A percentile compares a stretch with the other conserved stretches of the same genome.
Conservation (phyloP, 2,113 vertebrate species). For the Pyxicephalus adspersus region DNA sequence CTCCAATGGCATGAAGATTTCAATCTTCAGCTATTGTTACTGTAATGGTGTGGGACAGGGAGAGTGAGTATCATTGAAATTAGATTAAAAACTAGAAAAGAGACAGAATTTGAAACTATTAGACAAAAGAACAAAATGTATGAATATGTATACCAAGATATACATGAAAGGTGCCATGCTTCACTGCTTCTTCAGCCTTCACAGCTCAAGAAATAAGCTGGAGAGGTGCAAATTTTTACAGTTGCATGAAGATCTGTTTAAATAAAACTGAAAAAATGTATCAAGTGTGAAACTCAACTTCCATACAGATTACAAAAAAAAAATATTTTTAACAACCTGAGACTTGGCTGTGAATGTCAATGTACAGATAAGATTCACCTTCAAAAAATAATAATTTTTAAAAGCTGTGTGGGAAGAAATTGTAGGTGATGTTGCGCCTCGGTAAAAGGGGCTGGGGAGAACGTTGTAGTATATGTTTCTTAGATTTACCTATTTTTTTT, state of each 20-base stretch:
- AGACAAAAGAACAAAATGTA: background rate
- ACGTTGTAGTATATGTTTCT: too few species aligned
- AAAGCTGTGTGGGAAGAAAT: too few species aligned
- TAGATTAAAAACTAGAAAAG: background rate
- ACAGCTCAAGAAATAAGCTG: background rate
- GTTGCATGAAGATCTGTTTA: background rate
- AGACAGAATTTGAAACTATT: background rate
- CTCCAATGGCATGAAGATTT: slow-evolving; percentile 34
- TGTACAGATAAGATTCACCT: too few species aligned
- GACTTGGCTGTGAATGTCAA: background rate
- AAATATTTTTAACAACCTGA: background rate
- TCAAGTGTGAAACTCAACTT: too few species aligned
- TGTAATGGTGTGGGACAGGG: slow-evolving; percentile 1
- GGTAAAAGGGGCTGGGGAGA: too few species aligned
- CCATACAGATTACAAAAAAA: too few species aligned
- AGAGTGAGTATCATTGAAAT: background rate
- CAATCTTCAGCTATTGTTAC: slow-evolving; percentile 10
- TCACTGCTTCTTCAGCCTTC: background rate
- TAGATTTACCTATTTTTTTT: too few species aligned
- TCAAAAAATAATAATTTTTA: too few species aligned
- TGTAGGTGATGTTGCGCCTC: too few species aligned
- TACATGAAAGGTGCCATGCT: background rate
- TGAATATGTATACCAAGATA: background rate
- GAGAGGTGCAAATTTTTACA: background rate
- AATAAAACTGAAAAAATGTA: too few species aligned